phyloP scores from a whole-genome alignment of 2,888 invertebrate genomes.

The Mantis religiosa region DNA sequence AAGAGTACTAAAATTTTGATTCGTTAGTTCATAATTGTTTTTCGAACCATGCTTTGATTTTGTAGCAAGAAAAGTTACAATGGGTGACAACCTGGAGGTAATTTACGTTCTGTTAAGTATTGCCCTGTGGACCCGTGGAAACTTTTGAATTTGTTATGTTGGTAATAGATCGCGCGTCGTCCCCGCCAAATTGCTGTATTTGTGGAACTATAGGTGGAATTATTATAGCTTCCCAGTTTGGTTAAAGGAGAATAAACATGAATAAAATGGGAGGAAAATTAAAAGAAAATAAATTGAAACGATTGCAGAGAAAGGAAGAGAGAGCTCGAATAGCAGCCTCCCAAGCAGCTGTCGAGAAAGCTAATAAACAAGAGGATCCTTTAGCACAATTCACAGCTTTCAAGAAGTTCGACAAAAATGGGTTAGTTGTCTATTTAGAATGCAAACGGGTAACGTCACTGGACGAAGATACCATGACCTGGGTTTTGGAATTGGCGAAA shows the following conservation, averaged over 20 bases:
- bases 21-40: too few relatives aligned
- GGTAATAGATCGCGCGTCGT: not conserved
- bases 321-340: constrained; percentile 57
- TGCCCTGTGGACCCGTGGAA: not conserved
- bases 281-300: constrained; percentile 59
- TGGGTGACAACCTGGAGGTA: not conserved
- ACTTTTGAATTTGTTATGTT: not conserved
- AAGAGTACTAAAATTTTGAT: too few relatives aligned
- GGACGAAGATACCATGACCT: constrained; percentile 54
- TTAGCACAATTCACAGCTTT: constrained; percentile 58
- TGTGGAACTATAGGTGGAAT: not conserved
- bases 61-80: not conserved
- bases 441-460: constrained; percentile 57
- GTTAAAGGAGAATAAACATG: not conserved
- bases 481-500: constrained; percentile 72
- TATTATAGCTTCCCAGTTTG: not conserved
- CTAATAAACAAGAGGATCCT: constrained; percentile 57
- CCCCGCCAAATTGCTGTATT: not conserved
- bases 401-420: constrained; percentile 58
- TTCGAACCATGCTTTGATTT: not conserved
- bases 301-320: constrained; percentile 57
- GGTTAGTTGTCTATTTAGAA: constrained; percentile 55
- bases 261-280: constrained; percentile 43
- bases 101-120: too few relatives aligned
- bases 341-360: constrained; percentile 56